Base-by-base conservation (phyloP, 2,113 vertebrate species). In the Columba janthina region DNA sequence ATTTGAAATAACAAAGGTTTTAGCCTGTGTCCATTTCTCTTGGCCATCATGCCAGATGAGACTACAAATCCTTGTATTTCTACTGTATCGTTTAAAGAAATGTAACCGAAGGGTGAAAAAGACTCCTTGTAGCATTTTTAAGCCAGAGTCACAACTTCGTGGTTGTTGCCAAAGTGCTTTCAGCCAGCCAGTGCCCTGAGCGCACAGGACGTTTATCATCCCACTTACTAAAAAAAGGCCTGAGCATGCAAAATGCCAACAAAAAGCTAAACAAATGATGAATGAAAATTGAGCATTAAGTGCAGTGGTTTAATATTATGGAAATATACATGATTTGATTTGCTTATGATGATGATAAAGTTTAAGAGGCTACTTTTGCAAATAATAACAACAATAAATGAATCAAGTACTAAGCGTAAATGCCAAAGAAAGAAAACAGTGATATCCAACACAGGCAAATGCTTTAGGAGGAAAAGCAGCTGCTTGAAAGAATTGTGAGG, bases 331-430 rank as follows among this genome's bases (percentile, higher is more conserved):
- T 24, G 44, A 29, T 79, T 81, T 85, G 42, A 53, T 95, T 92
- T 93, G 32, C 46, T 91, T 34, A 60, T 18, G 69, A 28, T 71
- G 53, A 66, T 46, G 64, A 80, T 77, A 95, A 96, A 66, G 95
- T 81, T 50, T n/a, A 85, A 80, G 74, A 92, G 58, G 65, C 36
- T 88, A 50, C 76, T 72, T 88, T 93, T 83, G 88, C 82, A 96
- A 94, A 91, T 87, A 71, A 38, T 44, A 64, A 29, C 18, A 44
- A 15, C 10, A 13, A 28, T 3, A 13, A 81, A 88, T 10, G 26
- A 89, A 85, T 64, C 57, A 61, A 62, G 44, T 51, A 53, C 73
- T 53, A 87, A 94, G 50, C 44, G 3, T 69, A 88, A 94, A 48
- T 71, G 85, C 72, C 88, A 94, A 93, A 76, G 91, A 91, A 83